Evolutionary conservation across 2,113 vertebrate genomes (phyloP), one percentile per base, ranked within the genome.

Genomic region (Turdus rufiventris): DNA sequence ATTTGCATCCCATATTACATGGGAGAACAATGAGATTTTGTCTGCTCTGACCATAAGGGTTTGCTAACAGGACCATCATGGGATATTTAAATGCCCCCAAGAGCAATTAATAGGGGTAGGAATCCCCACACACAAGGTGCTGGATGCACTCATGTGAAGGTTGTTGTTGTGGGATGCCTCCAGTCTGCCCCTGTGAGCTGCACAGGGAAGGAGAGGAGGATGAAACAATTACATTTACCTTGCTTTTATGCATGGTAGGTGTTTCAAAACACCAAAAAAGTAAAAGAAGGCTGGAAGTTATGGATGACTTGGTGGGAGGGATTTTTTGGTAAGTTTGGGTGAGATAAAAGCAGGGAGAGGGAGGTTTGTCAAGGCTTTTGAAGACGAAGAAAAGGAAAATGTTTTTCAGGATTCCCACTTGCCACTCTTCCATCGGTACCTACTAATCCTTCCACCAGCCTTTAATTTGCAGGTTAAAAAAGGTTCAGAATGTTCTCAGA

Each of bases 111-210:
- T 9, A 58, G 57, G 38, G 14, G 8, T 1, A 2, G 20, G 5
- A 71, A 20, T 23, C 18, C 26, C 33, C 20, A 10, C 0, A 2
- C 14, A 14, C 36, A 42, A 28, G 4, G 4, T 67, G n/a, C 28
- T 79, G 57, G 53, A 51, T 53, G 42, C 2, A 9, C 7, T 72
- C 21, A 21, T 2, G 0, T 9, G 40, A 63, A 67, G 53, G 61
- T 28, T 33, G 9, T 14, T n/a, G 31, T 26, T 56, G 9, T 26
- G 31, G 19, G 33, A 24, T 66, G 14, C 48, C 63, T 82, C 45
- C 26, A 53, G 8, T 53, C 21, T 85, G 12, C 18, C 50, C 1
- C 23, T 65, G 18, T 68, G 51, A 72, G 50, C 28, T 33, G 28
- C 12, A 13, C 7, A 31, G 53, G 23, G 12, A 43, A 47, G 17